phyloP scores from a whole-genome alignment of 1,140 invertebrate species.

The Pseudoatta argentina region DNA sequence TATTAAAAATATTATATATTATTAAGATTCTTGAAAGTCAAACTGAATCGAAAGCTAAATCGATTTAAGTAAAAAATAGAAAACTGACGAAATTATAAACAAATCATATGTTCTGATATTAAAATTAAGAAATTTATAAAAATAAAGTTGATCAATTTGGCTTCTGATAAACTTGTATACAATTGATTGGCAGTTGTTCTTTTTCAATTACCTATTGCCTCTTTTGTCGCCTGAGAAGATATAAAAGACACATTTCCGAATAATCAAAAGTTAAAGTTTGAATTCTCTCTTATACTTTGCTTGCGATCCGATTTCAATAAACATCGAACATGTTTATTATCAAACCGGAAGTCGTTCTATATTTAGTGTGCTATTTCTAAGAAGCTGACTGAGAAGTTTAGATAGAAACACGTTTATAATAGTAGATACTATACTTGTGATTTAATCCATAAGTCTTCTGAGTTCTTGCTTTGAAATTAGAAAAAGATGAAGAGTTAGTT shows the following conservation, averaged over 20 bases:
- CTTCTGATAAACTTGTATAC: not conserved
- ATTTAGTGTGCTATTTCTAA: conserved; percentile 33
- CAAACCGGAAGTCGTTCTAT: conserved; percentile 44
- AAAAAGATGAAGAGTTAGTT: no score
- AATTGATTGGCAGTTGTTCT: not conserved
- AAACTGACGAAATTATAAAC: not conserved
- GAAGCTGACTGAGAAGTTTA: conserved; percentile 29
- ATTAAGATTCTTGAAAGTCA: not conserved
- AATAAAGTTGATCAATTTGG: not conserved
- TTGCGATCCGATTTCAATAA: conserved; percentile 35
- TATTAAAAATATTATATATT: not conserved
- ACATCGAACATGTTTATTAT: conserved; percentile 49
- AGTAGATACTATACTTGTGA: not conserved
- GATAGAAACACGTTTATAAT: conserved; percentile 5
- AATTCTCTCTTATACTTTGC: not conserved
- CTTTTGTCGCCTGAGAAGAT: not conserved
- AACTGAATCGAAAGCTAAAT: not conserved
- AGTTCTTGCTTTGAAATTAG: not conserved
- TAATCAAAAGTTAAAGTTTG: not conserved
- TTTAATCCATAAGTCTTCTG: not conserved
- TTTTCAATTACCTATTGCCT: not conserved
- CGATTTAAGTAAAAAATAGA: not conserved
- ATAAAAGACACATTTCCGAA: not conserved
- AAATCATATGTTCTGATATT: not conserved
- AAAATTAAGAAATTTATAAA: not conserved